Conservation (phyloP, 2,797 vertebrate genomes). For the Nannoperca obscura region DNA sequence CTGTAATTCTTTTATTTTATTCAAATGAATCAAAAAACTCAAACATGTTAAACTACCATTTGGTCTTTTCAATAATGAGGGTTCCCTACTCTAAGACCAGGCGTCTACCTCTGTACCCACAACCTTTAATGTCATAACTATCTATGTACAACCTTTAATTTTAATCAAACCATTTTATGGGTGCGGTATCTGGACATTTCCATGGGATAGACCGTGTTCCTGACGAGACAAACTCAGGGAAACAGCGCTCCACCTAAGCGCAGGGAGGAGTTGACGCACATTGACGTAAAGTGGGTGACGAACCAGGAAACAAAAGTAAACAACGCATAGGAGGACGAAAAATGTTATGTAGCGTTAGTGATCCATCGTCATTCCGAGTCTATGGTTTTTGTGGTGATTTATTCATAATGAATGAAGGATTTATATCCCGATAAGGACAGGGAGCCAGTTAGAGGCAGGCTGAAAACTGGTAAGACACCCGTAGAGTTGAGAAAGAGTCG, state of each 20-base stretch:
- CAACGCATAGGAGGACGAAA: slow-evolving; percentile 52
- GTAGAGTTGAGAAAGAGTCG: slow-evolving; percentile 17
- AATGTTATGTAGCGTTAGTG: slow-evolving; percentile 39
- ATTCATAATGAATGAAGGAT: slow-evolving; percentile 24
- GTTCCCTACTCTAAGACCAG: not conserved
- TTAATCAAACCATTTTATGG: not conserved
- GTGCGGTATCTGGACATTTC: fast-evolving
- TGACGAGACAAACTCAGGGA: slow-evolving; percentile 39
- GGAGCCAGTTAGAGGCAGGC: slow-evolving; percentile 30
- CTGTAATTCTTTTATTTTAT: not conserved
- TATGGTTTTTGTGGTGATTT: slow-evolving; percentile 4
- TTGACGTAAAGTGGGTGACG: slow-evolving; percentile 13
- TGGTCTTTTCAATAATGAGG: not conserved
- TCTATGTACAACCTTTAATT: not conserved
- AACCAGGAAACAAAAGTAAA: slow-evolving; percentile 81
- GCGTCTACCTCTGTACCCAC: not conserved
- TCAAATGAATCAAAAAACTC: not conserved
- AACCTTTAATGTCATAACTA: not conserved
- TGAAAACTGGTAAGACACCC: slow-evolving; percentile 58
- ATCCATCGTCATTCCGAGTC: not conserved
- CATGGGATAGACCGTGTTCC: not conserved
- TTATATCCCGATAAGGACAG: slow-evolving; percentile 31
- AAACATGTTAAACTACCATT: not conserved
- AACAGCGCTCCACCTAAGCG: too few species aligned
- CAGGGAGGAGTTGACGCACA: slow-evolving; percentile 5